Conservation (phyloP, 2,113 vertebrate genomes). For the Cariama cristata region DNA sequence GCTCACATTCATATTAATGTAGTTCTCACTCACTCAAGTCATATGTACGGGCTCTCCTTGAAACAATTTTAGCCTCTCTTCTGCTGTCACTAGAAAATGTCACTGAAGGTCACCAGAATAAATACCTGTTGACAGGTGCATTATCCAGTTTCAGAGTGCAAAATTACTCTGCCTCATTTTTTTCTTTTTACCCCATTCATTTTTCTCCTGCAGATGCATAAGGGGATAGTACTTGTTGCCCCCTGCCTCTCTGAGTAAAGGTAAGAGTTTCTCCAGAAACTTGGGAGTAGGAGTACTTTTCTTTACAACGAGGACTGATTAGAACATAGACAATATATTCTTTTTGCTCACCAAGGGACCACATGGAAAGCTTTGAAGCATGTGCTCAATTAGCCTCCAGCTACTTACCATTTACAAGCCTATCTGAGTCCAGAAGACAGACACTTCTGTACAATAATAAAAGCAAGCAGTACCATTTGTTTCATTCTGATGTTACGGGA, state of each 20-base stretch:
- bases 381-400: conserved; percentile 1
- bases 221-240: background rate
- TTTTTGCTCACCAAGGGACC: background rate
- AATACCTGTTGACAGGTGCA: conserved; percentile 5
- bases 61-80: conserved; percentile 28
- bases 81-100: conserved; percentile 24
- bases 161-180: background rate
- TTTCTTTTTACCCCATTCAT: background rate
- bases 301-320: background rate
- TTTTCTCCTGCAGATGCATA: background rate
- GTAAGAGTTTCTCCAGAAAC: background rate
- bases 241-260: background rate
- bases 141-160: conserved; percentile 15
- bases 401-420: conserved; percentile 18
- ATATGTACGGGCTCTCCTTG: background rate
- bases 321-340: background rate
- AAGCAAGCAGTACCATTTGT: conserved; percentile 34
- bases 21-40: background rate
- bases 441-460: background rate
- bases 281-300: background rate
- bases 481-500: background rate
- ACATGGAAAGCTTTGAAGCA: conserved; percentile 38
- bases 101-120: conserved; percentile 7
- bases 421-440: conserved; percentile 9
- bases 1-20: conserved; percentile 37